Conservation (phyloP, 2,797 vertebrate genomes). For the Cephalopachus bancanus region DNA sequence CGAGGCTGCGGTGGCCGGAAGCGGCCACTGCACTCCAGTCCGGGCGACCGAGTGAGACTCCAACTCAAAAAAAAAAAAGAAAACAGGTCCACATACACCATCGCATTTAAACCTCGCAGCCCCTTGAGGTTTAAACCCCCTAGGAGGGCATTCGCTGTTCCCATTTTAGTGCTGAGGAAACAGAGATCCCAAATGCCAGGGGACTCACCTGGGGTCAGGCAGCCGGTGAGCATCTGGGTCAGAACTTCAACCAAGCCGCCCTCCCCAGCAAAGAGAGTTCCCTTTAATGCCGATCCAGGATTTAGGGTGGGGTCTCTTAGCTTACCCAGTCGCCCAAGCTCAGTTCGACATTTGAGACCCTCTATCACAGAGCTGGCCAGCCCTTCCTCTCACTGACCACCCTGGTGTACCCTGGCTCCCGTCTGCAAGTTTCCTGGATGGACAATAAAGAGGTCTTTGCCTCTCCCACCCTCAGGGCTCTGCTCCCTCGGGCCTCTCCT, state of each 20-base stretch:
- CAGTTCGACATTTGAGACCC: rapidly evolving
- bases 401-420: background rate
- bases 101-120: background rate
- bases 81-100: rapidly evolving
- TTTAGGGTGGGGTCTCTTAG: rapidly evolving
- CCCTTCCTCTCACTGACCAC: background rate
- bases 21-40: too few species aligned
- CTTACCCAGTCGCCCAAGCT: too few species aligned
- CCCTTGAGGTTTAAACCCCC: rapidly evolving
- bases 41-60: too few species aligned
- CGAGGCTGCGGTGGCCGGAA: too few species aligned
- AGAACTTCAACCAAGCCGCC: background rate
- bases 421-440: background rate
- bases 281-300: too few species aligned
- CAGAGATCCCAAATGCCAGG: background rate
- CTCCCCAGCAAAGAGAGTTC: background rate
- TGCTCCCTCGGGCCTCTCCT: too few species aligned
- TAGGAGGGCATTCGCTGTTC: rapidly evolving
- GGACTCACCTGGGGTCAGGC: too few species aligned
- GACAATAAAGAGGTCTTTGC: rapidly evolving
- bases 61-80: too few species aligned
- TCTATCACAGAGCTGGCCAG: rapidly evolving
- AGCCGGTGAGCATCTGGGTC: background rate
- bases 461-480: background rate
- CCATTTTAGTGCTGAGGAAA: background rate